Base-by-base conservation (phyloP, 1,140 invertebrate species). In the Scaptodrosophila lebanonensis region DNA sequence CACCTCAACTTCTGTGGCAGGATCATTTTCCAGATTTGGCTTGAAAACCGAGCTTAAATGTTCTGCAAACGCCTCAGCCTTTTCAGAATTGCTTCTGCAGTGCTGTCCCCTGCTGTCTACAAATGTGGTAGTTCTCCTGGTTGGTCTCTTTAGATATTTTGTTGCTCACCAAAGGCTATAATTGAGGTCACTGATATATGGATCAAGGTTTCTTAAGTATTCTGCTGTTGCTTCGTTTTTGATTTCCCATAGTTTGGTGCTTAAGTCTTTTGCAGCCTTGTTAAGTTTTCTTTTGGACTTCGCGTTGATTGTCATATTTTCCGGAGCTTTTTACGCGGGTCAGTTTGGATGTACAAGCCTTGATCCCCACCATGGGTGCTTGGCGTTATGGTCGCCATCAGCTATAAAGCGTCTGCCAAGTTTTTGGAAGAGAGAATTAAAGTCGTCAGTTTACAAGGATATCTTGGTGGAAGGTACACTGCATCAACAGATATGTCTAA, bases 301-400 rank as follows among this genome's bases (percentile, higher is more conserved):
- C 12, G 44, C 7, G n/a, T 50, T 50, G 30, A n/a, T 40, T 32
- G 48, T 7, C 27, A 18, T 9, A 7, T 35, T 29, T 45, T 56
- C 27, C 49, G 5, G 18, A 57, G 9, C 1, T 20, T 33, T 38
- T 35, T 36, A 61, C 47, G 86, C 61, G 30, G 58, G 50, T 1
- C 77, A 75, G 54, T 62, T 86, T n/a, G 84, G 48, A 11, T 59
- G 77, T 2, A 27, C 47, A 12, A 83, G 44, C 57, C 87, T 84
- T 1, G 85, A 88, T 0, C 85, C 87, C 87, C 86, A 88, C 18
- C 61, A 43, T 7, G 52, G 60, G 33, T 87, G 79, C 68, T 88
- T 88, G n/a, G 85, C 84, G 51, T 88, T 88, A 33, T 72, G 88
- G 42, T 88, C 85, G 0, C 87, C 87, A 9, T 79, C 86, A 17